Evolutionary conservation across 2,113 vertebrate genomes (phyloP), one percentile per base, ranked within the genome.

Genomic region (Spea bombifrons): DNA sequence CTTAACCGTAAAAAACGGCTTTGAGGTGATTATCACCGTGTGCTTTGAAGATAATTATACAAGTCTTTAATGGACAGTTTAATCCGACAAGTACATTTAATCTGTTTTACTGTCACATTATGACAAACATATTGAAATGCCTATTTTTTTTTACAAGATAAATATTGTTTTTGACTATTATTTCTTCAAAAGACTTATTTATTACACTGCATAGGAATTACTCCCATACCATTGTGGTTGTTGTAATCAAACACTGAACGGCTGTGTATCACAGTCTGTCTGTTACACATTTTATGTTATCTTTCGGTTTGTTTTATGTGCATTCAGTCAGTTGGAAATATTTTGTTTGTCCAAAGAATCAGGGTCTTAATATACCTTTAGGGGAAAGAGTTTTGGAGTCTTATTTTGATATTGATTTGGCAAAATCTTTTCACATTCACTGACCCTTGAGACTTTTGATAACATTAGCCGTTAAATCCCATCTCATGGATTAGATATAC

Each of bases 41-140:
- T 1, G 50, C 81, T 69, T 70, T 81, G 69, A 61, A 80, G 65
- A 17, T 63, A 71, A 71, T 66, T 76, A 30, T 79, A 66, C 74
- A 73, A 76, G 76, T 82, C 57, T 64, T 12, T 82, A 75, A 5
- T 73, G 68, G 59, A 63, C 75, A 77, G 3, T 1, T 83, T 84
- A 49, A 52, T 64, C 53, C 48, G 75, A 78, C 7, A 67, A 80
- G 30, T 70, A 55, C 71, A 75, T 75, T 47, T 85, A 57, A 59
- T 84, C 15, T 66, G 66, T 71, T 80, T 80, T 59, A 63, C 66
- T 68, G 73, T 80, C 71, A 73, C 63, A 73, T 80, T 72, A 80
- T 66, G 64, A 50, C 71, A 53, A 52, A 57, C 45, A 59, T 64
- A 74, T 80, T 61, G 46, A 61, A 67, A 73, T 80, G 73, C 53